phyloP scores from a whole-genome alignment of 1,140 invertebrate species.

The Formica selysi region DNA sequence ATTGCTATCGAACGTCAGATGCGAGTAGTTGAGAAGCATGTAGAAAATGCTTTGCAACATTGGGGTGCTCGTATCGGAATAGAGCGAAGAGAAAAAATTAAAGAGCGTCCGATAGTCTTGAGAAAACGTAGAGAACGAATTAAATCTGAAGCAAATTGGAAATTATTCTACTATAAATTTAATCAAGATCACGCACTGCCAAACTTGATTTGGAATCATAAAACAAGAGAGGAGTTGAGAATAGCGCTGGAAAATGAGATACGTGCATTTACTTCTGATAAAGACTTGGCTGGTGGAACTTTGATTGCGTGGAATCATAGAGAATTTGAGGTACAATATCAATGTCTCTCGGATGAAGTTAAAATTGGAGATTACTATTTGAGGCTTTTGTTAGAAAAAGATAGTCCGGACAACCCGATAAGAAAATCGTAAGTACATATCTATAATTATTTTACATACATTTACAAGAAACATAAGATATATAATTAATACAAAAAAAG shows the following conservation, averaged over 20 bases:
- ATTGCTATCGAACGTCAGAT: constrained; percentile 90
- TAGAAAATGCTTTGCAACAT: constrained; percentile 94
- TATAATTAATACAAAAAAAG: neutral
- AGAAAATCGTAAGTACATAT: constrained; percentile 91
- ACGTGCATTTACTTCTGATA: constrained; percentile 94
- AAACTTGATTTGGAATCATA: constrained; percentile 99
- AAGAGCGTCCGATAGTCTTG: constrained; percentile 94
- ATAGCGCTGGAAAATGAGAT: constrained; percentile 98
- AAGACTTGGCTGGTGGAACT: constrained; percentile 93
- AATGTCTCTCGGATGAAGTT: constrained; percentile 97
- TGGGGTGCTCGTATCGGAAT: constrained; percentile 94
- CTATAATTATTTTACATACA: neutral
- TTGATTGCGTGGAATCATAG: constrained; percentile 99
- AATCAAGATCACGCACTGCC: constrained; percentile 97
- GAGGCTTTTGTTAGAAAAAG: constrained; percentile 96
- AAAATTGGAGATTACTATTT: constrained; percentile 99
- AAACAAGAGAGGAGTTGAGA: constrained; percentile 98
- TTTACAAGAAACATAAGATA: neutral
- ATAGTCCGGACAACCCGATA: constrained; percentile 94
- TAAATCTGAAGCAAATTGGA: constrained; percentile 97
- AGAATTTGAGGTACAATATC: constrained; percentile 98
- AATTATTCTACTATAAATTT: constrained; percentile 98
- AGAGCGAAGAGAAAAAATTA: constrained; percentile 89
- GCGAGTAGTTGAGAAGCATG: constrained; percentile 92
- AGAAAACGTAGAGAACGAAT: constrained; percentile 96